phyloP scores from a whole-genome alignment of 2,113 vertebrate genomes.

The Rostratula benghalensis region DNA sequence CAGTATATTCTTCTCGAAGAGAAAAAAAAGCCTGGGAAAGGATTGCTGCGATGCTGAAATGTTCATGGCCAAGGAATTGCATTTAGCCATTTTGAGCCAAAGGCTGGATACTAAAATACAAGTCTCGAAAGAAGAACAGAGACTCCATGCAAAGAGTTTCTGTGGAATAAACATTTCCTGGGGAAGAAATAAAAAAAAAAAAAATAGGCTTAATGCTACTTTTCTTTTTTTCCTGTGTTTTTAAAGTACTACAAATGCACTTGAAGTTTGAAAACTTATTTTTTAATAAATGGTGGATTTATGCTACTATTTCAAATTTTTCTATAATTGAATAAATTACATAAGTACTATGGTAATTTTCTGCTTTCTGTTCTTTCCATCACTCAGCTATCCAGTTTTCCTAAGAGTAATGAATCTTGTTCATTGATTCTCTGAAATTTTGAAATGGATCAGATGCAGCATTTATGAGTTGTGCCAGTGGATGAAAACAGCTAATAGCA shows the following conservation, averaged over 20 bases:
- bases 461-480: not conserved
- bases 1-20: not conserved
- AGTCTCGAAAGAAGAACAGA: not conserved
- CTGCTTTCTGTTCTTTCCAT: not conserved
- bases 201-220: not conserved
- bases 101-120: not conserved
- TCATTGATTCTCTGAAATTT: not conserved
- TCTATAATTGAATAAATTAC: not conserved
- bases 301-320: not conserved
- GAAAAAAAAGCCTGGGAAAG: not conserved
- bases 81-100: conserved; percentile 7
- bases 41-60: not conserved
- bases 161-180: not conserved
- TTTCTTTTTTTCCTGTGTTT: not conserved
- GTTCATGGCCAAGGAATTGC: not conserved
- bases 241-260: not conserved
- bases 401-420: not conserved
- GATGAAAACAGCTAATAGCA: not conserved
- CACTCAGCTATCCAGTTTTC: not conserved
- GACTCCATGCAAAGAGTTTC: not conserved
- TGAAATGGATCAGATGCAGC: not conserved
- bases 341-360: not conserved
- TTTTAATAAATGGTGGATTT: not conserved
- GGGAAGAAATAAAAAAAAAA: not conserved
- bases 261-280: not conserved